Evolutionary conservation across 2,888 invertebrate species (phyloP), one percentile per base, ranked within the genome.

Genomic region (Drepanosiphum platanoidis): DNA sequence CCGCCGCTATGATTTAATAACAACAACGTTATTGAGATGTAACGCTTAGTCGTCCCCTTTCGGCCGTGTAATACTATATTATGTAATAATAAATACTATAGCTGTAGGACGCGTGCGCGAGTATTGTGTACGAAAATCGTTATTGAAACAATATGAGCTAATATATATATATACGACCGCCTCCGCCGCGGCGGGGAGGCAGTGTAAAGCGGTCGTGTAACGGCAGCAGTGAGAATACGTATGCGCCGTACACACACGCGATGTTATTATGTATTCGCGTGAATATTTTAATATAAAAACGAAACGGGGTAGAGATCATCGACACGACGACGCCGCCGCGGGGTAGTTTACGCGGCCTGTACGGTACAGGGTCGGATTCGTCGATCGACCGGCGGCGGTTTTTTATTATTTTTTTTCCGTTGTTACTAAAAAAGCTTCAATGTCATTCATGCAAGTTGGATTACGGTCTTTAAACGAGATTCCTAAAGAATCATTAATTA

Each of bases 261-360:
- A n/a, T n/a, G n/a, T n/a, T n/a, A n/a, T 18, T 52, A 22, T 52
- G 52, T 61, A n/a, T 61, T 22, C n/a, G 22, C 39, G 70, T 36
- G 74, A 74, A 83, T 83, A 74, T 83, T 83, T 83, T 64, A 83
- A 74, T 74, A 83, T 83, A 74, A 83, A 66, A 83, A 74, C 81
- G 39, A 80, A 81, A 82, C 42, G 34, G 82, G 61, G 42, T 36
- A n/a, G 13, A n/a, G 77, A 30, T 77, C 36, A 61, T 36, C 77
- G 11, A 36, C 15, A 27, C 36, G 77, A 61, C 77, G 11, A 36
- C 15, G 36, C n/a, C n/a, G n/a, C n/a, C n/a, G n/a, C n/a, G n/a
- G n/a, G n/a, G n/a, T n/a, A n/a, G n/a, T n/a, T n/a, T n/a, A n/a
- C n/a, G n/a, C n/a, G n/a, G n/a, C n/a, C n/a, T n/a, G n/a, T n/a